Evolutionary conservation across 2,797 vertebrate species (phyloP).

Genomic region (Ficedula albicollis): DNA sequence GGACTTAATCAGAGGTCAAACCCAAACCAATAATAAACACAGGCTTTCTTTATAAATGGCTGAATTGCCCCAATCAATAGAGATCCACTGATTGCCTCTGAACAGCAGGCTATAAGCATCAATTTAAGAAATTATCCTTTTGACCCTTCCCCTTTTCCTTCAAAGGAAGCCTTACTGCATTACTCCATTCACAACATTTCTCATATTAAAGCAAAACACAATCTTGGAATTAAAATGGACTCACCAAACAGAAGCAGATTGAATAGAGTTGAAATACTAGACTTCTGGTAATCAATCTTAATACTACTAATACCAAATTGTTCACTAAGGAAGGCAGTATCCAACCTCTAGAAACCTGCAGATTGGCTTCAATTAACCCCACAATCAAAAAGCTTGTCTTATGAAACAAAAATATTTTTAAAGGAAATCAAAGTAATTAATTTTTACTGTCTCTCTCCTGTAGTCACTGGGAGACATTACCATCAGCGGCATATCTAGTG

Average conservation of each 20-base stretch:
- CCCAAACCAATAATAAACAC: conserved; percentile 5
- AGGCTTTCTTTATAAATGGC: conserved; percentile 14
- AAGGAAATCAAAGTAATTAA: background rate
- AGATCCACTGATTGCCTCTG: conserved; percentile 56
- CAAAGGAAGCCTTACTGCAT: conserved; percentile 36
- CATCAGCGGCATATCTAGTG: background rate
- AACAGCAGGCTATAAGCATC: conserved; percentile 79
- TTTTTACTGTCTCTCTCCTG: background rate
- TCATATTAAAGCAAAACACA: background rate
- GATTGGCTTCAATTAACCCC: background rate
- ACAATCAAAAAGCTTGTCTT: background rate
- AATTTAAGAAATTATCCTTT: conserved; percentile 76
- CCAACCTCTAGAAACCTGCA: background rate
- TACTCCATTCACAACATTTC: background rate
- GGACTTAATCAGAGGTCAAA: background rate
- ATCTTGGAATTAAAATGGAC: background rate
- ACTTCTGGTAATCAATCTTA: background rate
- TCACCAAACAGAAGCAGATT: background rate
- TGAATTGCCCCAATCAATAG: conserved; percentile 63
- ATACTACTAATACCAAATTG: background rate
- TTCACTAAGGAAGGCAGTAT: background rate
- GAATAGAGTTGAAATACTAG: background rate
- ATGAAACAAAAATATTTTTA: background rate
- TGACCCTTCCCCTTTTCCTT: conserved; percentile 76
- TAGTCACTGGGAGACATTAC: background rate